Conservation (phyloP, 2,113 vertebrate species). For the Mus musculus region GRCm39 chr13:95195501-95196000, state of each 20-base stretch:
- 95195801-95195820: neutral
- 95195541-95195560: neutral
- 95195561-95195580: neutral
- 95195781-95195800: neutral
- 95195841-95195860: neutral
- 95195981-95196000: neutral
- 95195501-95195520: neutral
- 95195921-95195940: neutral
- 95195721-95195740: neutral
- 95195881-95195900: neutral
- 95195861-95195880: neutral
- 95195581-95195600: neutral
- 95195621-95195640: neutral
- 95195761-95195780: neutral
- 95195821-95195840: neutral
- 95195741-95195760: neutral
- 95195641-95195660: neutral
- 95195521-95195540: neutral
- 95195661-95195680: neutral
- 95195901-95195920: neutral
- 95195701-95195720: neutral
- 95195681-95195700: neutral
- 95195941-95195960: slow-evolving; percentile 1
- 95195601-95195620: neutral
- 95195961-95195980: neutral